Percentiles rank a stretch among this genome's conserved stretches.
Conservation (phyloP, 2,113 vertebrate genomes). For the Pleuronectes platessa region DNA sequence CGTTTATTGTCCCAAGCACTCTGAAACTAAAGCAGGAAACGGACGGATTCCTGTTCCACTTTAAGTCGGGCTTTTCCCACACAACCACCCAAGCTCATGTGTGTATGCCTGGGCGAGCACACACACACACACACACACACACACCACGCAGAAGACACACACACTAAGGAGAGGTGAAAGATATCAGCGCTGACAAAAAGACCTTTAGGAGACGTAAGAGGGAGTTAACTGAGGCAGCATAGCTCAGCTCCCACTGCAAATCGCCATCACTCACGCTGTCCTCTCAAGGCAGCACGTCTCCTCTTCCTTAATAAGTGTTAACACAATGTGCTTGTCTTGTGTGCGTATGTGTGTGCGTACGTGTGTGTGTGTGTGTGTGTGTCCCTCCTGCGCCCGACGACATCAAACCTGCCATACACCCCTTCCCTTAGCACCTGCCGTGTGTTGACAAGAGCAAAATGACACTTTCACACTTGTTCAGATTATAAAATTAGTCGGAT, state of each 20-base stretch:
- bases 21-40: conserved; percentile 75
- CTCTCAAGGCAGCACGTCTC: conserved; percentile 56
- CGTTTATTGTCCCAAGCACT: conserved; percentile 76
- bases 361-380: conserved; percentile 58
- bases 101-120: conserved; percentile 21
- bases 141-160: conserved; percentile 25
- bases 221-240: conserved; percentile 48
- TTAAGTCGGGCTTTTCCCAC: conserved; percentile 47
- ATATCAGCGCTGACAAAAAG: conserved; percentile 48
- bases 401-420: conserved; percentile 79
- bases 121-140: conserved; percentile 11
- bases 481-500: conserved; percentile 75
- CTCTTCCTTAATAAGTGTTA: conserved; percentile 79
- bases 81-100: conserved; percentile 32
- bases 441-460: conserved; percentile 81
- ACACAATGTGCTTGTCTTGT: conserved; percentile 65
- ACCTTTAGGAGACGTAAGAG: conserved; percentile 60
- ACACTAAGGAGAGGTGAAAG: conserved; percentile 27
- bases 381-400: conserved; percentile 63
- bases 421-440: conserved; percentile 76
- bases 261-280: conserved; percentile 46
- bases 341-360: conserved; percentile 47
- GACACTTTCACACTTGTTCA: conserved; percentile 76
- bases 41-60: conserved; percentile 74
- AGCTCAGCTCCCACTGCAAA: conserved; percentile 58